Evolutionary conservation across 2,113 vertebrate species (phyloP).

Genomic region (Cariama cristata): DNA sequence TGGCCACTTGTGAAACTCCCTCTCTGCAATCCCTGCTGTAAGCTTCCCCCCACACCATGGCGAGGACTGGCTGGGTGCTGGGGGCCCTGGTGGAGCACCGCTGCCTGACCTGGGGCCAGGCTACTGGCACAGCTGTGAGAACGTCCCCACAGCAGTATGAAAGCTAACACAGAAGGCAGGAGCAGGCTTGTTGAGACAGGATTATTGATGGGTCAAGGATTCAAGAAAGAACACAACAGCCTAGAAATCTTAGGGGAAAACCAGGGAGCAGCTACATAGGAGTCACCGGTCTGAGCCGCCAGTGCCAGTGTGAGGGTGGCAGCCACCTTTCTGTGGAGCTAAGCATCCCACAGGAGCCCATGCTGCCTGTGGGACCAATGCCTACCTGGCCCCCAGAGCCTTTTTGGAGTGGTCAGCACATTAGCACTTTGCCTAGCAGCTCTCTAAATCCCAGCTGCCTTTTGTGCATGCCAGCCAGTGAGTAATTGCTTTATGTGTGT

Average conservation of each 20-base stretch:
- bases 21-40: accelerated
- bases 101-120: background rate
- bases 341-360: background rate
- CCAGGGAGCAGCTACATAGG: no score
- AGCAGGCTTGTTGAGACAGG: background rate
- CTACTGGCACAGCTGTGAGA: background rate
- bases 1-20: background rate
- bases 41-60: accelerated
- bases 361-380: background rate
- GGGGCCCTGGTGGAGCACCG: accelerated
- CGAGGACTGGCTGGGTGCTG: background rate
- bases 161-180: background rate
- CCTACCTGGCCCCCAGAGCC: background rate
- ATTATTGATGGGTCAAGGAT: background rate
- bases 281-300: background rate
- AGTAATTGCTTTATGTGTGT: no score
- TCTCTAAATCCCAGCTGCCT: background rate
- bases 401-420: background rate
- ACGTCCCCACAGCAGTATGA: background rate
- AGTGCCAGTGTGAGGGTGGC: background rate
- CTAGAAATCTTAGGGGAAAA: background rate
- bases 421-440: background rate
- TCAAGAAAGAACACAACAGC: background rate
- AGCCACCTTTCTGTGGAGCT: background rate
- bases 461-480: background rate